Evolutionary conservation across 37 sponge, comb jelly and placozoan species (phyloP), one percentile per base, ranked within the genome.

Genomic region (Beroe forskalii): DNA sequence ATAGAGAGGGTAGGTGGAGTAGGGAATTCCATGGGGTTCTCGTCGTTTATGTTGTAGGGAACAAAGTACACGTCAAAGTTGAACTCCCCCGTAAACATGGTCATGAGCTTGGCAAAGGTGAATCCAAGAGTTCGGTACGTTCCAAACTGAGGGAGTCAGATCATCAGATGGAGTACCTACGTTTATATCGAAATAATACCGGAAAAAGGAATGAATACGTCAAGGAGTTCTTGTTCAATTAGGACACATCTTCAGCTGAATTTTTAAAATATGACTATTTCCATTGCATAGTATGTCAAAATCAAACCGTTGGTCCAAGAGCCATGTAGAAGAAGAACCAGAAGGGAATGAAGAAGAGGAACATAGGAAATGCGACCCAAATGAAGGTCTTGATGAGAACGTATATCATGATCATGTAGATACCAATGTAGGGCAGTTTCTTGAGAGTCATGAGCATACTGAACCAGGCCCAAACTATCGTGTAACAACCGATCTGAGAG

Each of bases 361-460:
- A 44, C 0, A 80, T 44, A 1, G 86, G 86, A 20, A 80, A 42
- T 27, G 35, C 35, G 9, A 80, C 86, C 40, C n/a, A 38, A 48
- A 80, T 41, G 55, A 80, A 80, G 25, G 44, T 38, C 28, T 41
- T 4, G 28, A 80, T 4, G 30, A 80, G 55, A 17, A 44, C n/a
- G 20, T 27, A 20, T 1, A 44, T 80, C 86, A 80, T 80, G 44
- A 80, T 41, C 4, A 80, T 30, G 55, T 41, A 44, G 24, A 80
- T 41, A n/a, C 86, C 86, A 80, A 80, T 80, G 48, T 38, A 80
- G 55, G 86, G 86, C 17, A 80, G 86, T 80, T 80, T 80, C 86
- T 41, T 80, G 27, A 80, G 86, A 3, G 86, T 42, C 55, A 80
- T 44, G 4, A 80, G 3, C 55, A 80, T 22, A 48, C 35, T 80